phyloP scores from a whole-genome alignment of 35 echinoderm and acorn worm genomes.

The Chiridota heheva region DNA sequence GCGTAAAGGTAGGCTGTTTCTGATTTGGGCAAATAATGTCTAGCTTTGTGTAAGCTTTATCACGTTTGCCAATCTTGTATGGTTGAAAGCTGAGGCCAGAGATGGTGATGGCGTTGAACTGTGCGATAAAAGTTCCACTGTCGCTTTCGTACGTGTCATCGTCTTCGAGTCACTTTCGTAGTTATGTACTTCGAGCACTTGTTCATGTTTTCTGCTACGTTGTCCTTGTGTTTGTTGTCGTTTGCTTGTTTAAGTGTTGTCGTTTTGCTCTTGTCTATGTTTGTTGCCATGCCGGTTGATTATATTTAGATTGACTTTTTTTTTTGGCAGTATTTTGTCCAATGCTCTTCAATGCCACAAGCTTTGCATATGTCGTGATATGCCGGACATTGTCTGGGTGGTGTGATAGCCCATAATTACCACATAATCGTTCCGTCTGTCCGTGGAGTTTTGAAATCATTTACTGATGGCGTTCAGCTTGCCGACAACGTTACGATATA shows the following conservation, averaged over 20 bases:
- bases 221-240: not conserved
- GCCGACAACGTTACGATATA: too few species aligned
- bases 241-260: not conserved
- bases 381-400: slow-evolving; percentile 1
- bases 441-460: too few species aligned
- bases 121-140: not conserved
- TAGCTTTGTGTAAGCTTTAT: not conserved
- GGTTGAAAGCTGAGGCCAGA: slow-evolving; percentile 27
- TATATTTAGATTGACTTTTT: too few species aligned
- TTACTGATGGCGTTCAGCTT: too few species aligned
- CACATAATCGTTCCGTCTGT: too few species aligned
- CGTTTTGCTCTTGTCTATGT: not conserved
- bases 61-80: not conserved
- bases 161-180: not conserved
- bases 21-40: slow-evolving; percentile 27
- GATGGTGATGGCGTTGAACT: slow-evolving; percentile 3
- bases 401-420: too few species aligned
- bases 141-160: not conserved
- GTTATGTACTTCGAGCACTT: too few species aligned
- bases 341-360: slow-evolving; percentile 8
- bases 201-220: not conserved
- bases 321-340: not conserved
- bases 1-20: slow-evolving; percentile 44
- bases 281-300: too few species aligned
- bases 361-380: slow-evolving; percentile 2